Base-by-base conservation (phyloP, 2,797 vertebrate species). In the Ispidina lecontei region DNA sequence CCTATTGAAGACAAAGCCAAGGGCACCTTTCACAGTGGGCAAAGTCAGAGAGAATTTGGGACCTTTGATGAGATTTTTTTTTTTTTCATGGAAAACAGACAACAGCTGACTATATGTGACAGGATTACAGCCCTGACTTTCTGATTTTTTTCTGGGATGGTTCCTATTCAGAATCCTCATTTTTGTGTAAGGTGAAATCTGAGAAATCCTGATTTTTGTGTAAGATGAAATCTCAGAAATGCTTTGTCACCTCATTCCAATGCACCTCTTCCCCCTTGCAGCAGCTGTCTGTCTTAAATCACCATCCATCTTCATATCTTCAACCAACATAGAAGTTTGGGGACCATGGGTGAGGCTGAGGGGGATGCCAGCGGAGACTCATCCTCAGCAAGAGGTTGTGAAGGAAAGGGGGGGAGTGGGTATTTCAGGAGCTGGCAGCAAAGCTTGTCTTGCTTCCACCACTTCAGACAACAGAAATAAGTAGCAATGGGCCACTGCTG, bases 1-100 rank as follows among this genome's bases (percentile, higher is more conserved):
- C 28, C 58, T 39, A 80, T 44, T 1, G 0, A 33, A 3, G 4
- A 35, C 55, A 62, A 22, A 49, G 72, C 74, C 88, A 49, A 46
- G 54, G 68, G 80, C 1, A 0, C 15, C 4, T 0, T 31, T 60
- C 0, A 0, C 49, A 16, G 28, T 3, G 28, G 72, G n/a, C 12
- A 1, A 51, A 93, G 71, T 60, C 70, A 60, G 65, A 70, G 44
- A 6, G 19, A 9, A 4, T 47, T 73, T 33, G 71, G 84, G 68
- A 79, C 13, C 60, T 75, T 81, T 7, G 23, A 33, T 55, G 60
- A 74, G 83, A 92, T 72, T 90, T 90, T 90, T 90, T 90, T 90
- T 90, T 79, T 81, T 47, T 58, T 78, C 7, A 3, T 23, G 60
- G 21, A 80, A 72, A 84, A 64, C 10, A 33, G 71, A 65, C 39